Percentiles rank a stretch among this genome's conserved stretches.
phyloP scores from a whole-genome alignment of 2,797 vertebrate species.

The Apodemus agrarius region DNA sequence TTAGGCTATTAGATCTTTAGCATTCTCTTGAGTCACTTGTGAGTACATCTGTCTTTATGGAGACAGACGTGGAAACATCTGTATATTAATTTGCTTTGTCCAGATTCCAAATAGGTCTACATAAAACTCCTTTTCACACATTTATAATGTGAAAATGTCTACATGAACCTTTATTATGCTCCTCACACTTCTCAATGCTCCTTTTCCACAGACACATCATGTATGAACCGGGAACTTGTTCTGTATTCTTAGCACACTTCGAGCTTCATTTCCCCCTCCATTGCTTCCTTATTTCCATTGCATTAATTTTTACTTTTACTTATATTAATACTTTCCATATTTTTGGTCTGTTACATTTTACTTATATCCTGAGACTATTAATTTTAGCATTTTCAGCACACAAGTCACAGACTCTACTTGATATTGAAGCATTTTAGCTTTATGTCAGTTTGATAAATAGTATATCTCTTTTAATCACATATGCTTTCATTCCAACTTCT shows the following conservation, averaged over 20 bases:
- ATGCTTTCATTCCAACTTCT: background rate
- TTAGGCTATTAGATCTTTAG: background rate
- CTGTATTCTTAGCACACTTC: background rate
- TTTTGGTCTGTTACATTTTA: background rate
- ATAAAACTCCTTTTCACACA: background rate
- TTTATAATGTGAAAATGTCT: background rate
- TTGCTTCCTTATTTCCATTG: slow-evolving; percentile 1
- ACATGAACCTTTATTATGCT: background rate
- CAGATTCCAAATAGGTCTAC: background rate
- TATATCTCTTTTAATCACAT: background rate
- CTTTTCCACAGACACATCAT: background rate
- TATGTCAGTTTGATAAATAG: background rate
- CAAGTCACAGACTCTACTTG: background rate
- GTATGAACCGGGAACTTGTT: background rate
- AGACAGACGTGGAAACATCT: background rate
- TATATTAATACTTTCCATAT: background rate
- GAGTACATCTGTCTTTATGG: background rate
- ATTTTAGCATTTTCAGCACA: background rate
- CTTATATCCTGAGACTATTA: slow-evolving; percentile 14
- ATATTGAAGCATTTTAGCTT: background rate
- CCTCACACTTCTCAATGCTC: background rate
- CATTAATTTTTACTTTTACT: background rate
- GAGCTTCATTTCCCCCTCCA: background rate
- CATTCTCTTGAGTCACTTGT: background rate
- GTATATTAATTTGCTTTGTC: background rate